Evolutionary conservation across 2,797 vertebrate genomes (phyloP).

Genomic region (Masticophis lateralis): DNA sequence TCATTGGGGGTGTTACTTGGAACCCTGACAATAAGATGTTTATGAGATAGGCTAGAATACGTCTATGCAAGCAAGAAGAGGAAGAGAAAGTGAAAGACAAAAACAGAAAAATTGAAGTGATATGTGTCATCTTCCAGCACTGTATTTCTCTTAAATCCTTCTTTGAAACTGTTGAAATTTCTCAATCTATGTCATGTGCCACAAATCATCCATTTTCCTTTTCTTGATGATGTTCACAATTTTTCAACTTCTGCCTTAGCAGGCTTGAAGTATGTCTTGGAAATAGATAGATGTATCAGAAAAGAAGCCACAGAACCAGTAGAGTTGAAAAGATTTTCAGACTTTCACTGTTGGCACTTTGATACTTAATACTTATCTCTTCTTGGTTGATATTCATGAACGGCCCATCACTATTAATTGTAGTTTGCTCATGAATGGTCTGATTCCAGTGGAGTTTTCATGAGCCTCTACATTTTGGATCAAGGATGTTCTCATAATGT

Average conservation of each 20-base stretch:
- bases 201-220: not conserved
- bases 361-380: not conserved
- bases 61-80: not conserved
- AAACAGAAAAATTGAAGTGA: not conserved
- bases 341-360: not conserved
- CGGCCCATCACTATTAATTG: not conserved
- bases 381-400: not conserved
- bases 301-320: not conserved
- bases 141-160: not conserved
- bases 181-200: not conserved
- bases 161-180: not conserved
- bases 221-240: not conserved
- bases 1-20: no score
- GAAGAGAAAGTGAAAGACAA: not conserved
- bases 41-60: not conserved
- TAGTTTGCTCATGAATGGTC: not conserved
- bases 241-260: not conserved
- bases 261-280: not conserved
- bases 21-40: not conserved
- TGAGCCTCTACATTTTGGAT: not conserved
- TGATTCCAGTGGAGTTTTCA: not conserved
- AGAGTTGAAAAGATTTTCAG: not conserved
- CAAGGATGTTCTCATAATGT: not conserved
- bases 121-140: not conserved
- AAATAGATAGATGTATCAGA: not conserved